A percentile compares a stretch with the other conserved stretches of the same genome.
Evolutionary conservation across 2,888 invertebrate species (phyloP).

Genomic region (Diadegma fenestrale): DNA sequence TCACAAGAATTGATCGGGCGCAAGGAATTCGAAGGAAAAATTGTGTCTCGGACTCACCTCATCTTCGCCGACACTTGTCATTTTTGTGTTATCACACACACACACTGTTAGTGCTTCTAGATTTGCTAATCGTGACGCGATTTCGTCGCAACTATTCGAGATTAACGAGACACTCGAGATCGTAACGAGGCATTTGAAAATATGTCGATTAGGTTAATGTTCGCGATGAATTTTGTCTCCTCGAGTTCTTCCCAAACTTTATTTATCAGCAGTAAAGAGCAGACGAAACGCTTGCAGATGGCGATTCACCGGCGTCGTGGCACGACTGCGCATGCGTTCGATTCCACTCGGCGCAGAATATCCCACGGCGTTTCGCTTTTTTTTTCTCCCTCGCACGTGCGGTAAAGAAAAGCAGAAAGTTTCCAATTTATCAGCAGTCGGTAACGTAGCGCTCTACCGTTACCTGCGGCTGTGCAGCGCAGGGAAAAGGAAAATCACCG

Average conservation of each 20-base stretch:
- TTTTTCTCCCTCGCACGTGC: not conserved
- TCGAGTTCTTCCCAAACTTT: not conserved
- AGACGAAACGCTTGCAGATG: slow-evolving; percentile 75
- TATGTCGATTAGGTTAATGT: not conserved
- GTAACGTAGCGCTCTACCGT: too few species aligned
- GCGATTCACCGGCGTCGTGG: slow-evolving; percentile 71
- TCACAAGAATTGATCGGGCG: slow-evolving; percentile 46
- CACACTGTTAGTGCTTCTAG: not conserved
- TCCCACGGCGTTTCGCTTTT: not conserved
- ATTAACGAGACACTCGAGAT: not conserved
- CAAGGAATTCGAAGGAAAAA: not conserved
- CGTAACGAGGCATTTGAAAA: not conserved
- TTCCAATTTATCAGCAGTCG: too few species aligned
- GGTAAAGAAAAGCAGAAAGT: not conserved
- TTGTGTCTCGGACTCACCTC: slow-evolving; percentile 67
- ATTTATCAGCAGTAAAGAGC: slow-evolving; percentile 71
- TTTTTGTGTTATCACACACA: slow-evolving; percentile 41
- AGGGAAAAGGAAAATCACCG: too few species aligned
- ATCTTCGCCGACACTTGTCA: slow-evolving; percentile 72
- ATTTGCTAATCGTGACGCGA: not conserved
- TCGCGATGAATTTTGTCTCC: not conserved
- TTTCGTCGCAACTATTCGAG: not conserved
- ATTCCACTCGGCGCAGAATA: slow-evolving; percentile 42
- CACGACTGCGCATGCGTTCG: slow-evolving; percentile 71
- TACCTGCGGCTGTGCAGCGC: too few species aligned